Base-by-base conservation (phyloP, 2,113 vertebrate species). In the Phocoena sinus region DNA sequence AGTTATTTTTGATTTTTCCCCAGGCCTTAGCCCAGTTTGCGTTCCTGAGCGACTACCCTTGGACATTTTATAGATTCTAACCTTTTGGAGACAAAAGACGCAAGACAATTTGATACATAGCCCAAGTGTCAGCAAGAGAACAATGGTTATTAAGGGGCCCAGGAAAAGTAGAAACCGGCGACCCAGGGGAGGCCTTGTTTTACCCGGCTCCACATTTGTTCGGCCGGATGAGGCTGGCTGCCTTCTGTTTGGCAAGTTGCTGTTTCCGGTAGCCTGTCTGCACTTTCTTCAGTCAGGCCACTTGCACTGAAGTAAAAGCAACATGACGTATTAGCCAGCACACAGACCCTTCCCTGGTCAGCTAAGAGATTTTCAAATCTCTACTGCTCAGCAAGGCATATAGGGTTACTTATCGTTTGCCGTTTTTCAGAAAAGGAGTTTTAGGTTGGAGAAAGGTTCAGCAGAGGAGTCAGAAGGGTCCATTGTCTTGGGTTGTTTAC, bases 281-380 rank as follows among this genome's bases (percentile, higher is more conserved):
- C 21, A 25, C 33, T 80, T 58, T 25, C 12, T 58, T 36, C 33
- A 14, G 21, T 80, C 1, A 0, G 77, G 50, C 31, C 77, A 80
- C 77, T 80, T 53, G n/a, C 33, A 25, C 1, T 58, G 77, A 80
- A 53, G 33, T 80, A 58, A 58, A 79, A 58, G 33, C 50, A 25
- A 58, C 53, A 3, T 14, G 20, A 33, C 1, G 0, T n/a, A n/a
- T n/a, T 21, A 31, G 20, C 53, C 31, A 58, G 21, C 14, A 6
- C 77, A 25, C 20, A 36, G 77, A 58, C 33, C 50, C 33, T 33
- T 58, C 50, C 53, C 77, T 58, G 53, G 53, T 7, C 33, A 58
- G 33, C 77, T 58, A n/a, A 36, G 18, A 67, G 31, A n/a, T n/a
- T 33, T 33, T 79, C 25, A 58, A 36, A 36, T 80, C 50, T 80